Base-by-base conservation (phyloP, 1,140 invertebrate genomes). In the Drosophila bifasciata region DNA sequence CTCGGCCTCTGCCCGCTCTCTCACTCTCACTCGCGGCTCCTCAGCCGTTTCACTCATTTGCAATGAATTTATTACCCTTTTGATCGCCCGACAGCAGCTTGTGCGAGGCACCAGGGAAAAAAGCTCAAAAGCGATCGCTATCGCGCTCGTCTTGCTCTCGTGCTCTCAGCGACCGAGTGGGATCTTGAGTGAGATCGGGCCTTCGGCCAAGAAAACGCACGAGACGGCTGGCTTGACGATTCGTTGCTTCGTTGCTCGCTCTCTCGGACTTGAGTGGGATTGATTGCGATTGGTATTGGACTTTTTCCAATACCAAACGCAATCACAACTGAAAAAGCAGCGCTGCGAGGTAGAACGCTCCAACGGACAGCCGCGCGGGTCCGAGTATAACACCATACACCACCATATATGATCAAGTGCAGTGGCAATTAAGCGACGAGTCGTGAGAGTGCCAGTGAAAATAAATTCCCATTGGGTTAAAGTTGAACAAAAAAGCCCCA, bases 1-100 rank as follows among this genome's bases (percentile, higher is more conserved):
- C 46, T 36, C 16, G 32, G 36, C 40, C 52, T 13, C 44, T 45
- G n/a, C 36, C 52, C 48, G 25, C 45, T 49, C 39, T 40, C 15
- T 45, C 40, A 11, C 21, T 40, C 21, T 49, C n/a, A 44, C 43
- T 13, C 32, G 32, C 11, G 9, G 32, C 32, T 36, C 32, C 32
- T 36, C 32, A 32, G 23, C 45, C 36, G 28, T 50, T 53, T 28
- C 69, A 64, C 67, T 76, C 72, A 51, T 62, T 85, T 62, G 45
- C 44, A 50, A 49, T 55, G 59, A 76, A 85, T 85, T 85, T 85
- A 85, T 79, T 23, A 60, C 41, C 59, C 81, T 80, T 84, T 85
- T 80, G 76, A 85, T 85, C 81, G 73, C 16, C 71, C 72, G 53
- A 67, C 70, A 25, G 59, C 46, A 32, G 58, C 58, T 44, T 61